Evolutionary conservation across 2,797 vertebrate genomes (phyloP).

Genomic region (Natrix natrix): DNA sequence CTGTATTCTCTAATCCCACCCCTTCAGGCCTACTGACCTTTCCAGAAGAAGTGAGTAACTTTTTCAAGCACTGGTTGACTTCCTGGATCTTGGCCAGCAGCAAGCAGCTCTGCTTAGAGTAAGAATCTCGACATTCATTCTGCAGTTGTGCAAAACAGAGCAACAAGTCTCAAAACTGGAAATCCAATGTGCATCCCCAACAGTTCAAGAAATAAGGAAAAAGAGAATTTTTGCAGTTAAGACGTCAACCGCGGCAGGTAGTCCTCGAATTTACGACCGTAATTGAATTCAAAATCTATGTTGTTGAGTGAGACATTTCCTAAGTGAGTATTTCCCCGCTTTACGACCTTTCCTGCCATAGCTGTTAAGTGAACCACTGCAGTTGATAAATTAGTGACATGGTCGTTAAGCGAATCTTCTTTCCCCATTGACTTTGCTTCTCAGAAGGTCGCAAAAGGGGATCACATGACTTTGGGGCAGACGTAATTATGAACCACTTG

Average conservation of each 20-base stretch:
- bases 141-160: slow-evolving; percentile 18
- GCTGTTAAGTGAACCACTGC: neutral
- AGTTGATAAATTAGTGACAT: too few relatives aligned
- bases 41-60: slow-evolving; percentile 43
- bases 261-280: neutral
- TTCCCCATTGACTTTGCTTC: too few relatives aligned
- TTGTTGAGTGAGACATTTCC: neutral
- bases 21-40: slow-evolving; percentile 38
- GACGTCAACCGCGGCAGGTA: too few relatives aligned
- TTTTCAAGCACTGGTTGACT: slow-evolving; percentile 58
- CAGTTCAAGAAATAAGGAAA: neutral
- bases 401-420: too few relatives aligned
- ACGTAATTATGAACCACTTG: neutral
- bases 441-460: neutral
- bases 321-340: neutral
- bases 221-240: neutral
- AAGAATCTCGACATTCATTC: slow-evolving; percentile 41
- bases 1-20: too few relatives aligned
- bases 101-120: slow-evolving; percentile 33
- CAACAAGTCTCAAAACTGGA: neutral
- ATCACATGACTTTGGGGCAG: too few relatives aligned
- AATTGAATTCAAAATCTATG: neutral
- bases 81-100: slow-evolving; percentile 61
- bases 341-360: neutral
- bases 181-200: neutral